These are phyloP conservation scores for Dendrocincla tyrannina DNA, from an alignment of 2,797 vertebrate genomes.

Conservation along the genomic window DNA sequence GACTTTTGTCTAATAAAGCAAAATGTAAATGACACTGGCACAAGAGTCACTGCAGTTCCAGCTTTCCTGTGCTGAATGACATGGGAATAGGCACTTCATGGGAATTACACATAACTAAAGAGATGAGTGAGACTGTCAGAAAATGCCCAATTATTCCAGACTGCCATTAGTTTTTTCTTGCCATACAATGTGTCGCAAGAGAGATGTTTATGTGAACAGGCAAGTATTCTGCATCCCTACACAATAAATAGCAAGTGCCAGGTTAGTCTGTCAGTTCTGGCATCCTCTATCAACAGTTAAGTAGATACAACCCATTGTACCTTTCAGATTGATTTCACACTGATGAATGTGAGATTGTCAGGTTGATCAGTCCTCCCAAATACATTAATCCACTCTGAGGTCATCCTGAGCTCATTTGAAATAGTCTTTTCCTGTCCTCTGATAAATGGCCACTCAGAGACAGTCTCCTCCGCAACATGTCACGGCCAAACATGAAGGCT, in stretches of 20 bases:
- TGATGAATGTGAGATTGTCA: conserved; percentile 48
- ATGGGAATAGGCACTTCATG: not conserved
- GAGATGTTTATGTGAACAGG: not conserved
- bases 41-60: not conserved
- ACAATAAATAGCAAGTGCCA: not conserved
- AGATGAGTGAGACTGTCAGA: not conserved
- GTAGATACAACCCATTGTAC: not conserved
- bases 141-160: not conserved
- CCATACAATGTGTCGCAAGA: not conserved
- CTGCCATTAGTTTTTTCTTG: not conserved
- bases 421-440: conserved; percentile 6
- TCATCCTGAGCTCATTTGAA: conserved; percentile 53
- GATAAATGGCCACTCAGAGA: conserved; percentile 37
- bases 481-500: conserved; percentile 49
- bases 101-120: not conserved
- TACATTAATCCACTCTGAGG: conserved; percentile 50
- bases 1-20: conserved; percentile 66
- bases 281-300: not conserved
- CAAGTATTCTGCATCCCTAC: not conserved
- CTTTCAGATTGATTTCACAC: conserved; percentile 43
- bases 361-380: conserved; percentile 21
- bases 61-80: not conserved
- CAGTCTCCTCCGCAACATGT: not conserved
- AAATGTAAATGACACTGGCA: conserved; percentile 31
- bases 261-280: not conserved